Evolutionary conservation across 2,113 vertebrate genomes (phyloP).

Genomic region (Oncorhynchus keta): DNA sequence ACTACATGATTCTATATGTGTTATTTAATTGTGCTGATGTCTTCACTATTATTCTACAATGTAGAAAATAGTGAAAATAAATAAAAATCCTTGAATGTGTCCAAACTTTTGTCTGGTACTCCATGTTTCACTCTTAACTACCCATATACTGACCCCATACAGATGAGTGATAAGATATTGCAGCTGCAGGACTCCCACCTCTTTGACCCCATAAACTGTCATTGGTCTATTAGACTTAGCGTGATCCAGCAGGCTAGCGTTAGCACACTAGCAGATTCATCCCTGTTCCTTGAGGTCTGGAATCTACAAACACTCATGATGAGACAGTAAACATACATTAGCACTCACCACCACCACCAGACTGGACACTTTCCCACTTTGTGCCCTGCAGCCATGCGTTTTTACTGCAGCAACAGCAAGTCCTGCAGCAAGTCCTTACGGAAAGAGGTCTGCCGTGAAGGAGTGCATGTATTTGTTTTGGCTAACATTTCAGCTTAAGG

Average conservation of each 20-base stretch:
- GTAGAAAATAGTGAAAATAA: no score
- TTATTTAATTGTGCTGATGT: no score
- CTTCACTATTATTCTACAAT: no score
- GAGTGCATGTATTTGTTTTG: conserved; percentile 16
- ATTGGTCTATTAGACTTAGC: conserved; percentile 8
- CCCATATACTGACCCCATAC: not conserved
- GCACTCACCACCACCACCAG: not conserved
- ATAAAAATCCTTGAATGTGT: no score
- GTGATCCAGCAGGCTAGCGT: conserved; percentile 23
- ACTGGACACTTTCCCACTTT: conserved; percentile 15
- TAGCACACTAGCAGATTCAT: conserved; percentile 25
- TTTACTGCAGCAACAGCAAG: not conserved
- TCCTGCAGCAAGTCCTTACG: not conserved
- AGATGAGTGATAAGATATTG: not conserved
- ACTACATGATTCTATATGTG: no score
- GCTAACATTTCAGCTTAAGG: no score
- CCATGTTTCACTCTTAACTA: no score
- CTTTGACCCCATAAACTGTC: no score
- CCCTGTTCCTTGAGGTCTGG: conserved; percentile 18
- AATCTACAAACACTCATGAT: conserved; percentile 6
- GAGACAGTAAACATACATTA: conserved; percentile 35
- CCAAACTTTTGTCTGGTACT: no score
- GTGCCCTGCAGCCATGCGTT: conserved; percentile 35
- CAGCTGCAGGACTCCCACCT: not conserved
- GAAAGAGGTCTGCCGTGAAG: conserved; percentile 15